phyloP scores from a whole-genome alignment of 1,140 invertebrate species.

The Philopotamus ludificatus region DNA sequence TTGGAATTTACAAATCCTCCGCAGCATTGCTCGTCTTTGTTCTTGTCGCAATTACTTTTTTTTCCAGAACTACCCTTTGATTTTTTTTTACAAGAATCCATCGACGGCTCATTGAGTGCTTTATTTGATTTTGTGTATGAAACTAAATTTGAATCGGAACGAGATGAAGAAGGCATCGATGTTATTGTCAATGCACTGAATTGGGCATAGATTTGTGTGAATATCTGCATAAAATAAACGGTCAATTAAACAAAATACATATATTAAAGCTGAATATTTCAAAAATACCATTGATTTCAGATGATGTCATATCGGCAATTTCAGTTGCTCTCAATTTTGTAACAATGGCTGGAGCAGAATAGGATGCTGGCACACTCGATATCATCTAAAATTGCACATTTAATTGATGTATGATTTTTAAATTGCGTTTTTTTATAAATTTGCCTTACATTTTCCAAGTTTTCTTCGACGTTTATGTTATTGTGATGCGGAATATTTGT shows the following conservation, averaged over 20 bases:
- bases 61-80: slow-evolving; percentile 8
- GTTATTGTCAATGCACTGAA: background rate
- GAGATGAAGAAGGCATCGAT: slow-evolving; percentile 25
- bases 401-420: background rate
- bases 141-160: slow-evolving; percentile 36
- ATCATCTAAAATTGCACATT: slow-evolving; percentile 13
- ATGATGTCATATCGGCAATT: slow-evolving; percentile 22
- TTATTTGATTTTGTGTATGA: slow-evolving; percentile 22
- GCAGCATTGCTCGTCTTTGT: slow-evolving; percentile 36
- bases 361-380: slow-evolving; percentile 31
- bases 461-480: slow-evolving; percentile 13
- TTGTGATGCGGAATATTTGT: background rate
- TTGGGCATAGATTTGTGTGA: background rate
- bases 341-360: slow-evolving; percentile 39
- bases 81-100: slow-evolving; percentile 19
- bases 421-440: background rate
- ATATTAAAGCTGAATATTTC: background rate
- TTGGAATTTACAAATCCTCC: slow-evolving; percentile 32
- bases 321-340: slow-evolving; percentile 22
- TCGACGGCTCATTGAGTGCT: slow-evolving; percentile 9
- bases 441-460: background rate
- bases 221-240: background rate
- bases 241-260: slow-evolving; percentile 5
- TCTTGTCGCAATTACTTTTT: slow-evolving; percentile 15
- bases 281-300: slow-evolving; percentile 30